These are phyloP conservation scores for Gyrodactylus bullatarudis DNA, from an alignment of 1,140 invertebrate genomes.

Conservation along the genomic window DNA sequence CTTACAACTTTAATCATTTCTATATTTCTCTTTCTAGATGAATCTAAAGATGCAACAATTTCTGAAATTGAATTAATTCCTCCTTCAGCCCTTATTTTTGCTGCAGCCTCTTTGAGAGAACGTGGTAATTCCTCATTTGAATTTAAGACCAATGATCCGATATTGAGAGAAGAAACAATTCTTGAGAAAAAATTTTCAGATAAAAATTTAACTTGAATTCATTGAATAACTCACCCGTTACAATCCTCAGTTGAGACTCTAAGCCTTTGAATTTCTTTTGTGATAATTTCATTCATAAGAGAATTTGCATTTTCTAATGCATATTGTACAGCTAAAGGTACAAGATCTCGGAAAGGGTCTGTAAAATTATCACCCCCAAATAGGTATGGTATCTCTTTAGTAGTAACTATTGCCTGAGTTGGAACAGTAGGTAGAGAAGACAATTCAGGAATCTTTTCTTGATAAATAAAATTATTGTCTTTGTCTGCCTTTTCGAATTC, in stretches of 20 bases:
- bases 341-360: not conserved
- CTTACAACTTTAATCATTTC: not conserved
- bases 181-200: too few species aligned
- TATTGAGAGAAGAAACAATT: not conserved
- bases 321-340: not conserved
- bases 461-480: not conserved
- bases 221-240: not conserved
- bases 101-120: not conserved
- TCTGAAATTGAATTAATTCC: not conserved
- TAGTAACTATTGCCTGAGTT: not conserved
- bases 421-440: not conserved
- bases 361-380: not conserved
- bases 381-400: not conserved
- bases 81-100: not conserved
- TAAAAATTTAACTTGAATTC: too few species aligned
- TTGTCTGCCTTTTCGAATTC: not conserved
- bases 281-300: not conserved
- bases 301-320: not conserved
- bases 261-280: not conserved
- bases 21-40: not conserved
- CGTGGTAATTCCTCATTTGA: not conserved
- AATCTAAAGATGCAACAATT: not conserved
- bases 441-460: not conserved
- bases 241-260: not conserved
- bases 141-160: not conserved